These are phyloP conservation scores for Aethes cnicana DNA, from an alignment of 2,888 invertebrate species.

Conservation along the genomic window DNA sequence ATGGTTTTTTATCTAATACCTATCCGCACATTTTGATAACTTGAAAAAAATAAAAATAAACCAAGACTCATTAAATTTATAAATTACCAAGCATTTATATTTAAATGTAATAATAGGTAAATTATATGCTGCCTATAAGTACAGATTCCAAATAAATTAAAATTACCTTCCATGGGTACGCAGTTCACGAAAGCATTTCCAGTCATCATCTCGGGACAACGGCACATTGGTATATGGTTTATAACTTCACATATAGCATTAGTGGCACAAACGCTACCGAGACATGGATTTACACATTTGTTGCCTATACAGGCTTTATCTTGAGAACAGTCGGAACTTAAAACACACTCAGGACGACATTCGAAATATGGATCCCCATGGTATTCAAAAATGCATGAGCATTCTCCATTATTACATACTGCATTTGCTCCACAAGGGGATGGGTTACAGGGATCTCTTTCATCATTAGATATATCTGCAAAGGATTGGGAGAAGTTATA, in stretches of 20 bases:
- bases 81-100: too few species aligned
- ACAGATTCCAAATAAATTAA: not conserved
- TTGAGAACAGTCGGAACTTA: constrained; percentile 85
- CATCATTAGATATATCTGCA: constrained; percentile 51
- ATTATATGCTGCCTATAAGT: too few species aligned
- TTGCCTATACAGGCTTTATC: constrained; percentile 85
- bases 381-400: constrained; percentile 84
- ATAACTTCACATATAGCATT: constrained; percentile 88
- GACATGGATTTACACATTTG: constrained; percentile 88
- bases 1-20: too few species aligned
- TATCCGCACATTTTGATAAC: too few species aligned
- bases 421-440: constrained; percentile 86
- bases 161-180: constrained; percentile 65
- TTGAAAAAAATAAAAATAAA: too few species aligned
- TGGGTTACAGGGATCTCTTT: constrained; percentile 83
- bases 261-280: constrained; percentile 85
- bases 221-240: constrained; percentile 88
- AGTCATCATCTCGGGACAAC: constrained; percentile 85
- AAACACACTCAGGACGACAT: constrained; percentile 87
- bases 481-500: too few species aligned
- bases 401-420: constrained; percentile 80
- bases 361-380: constrained; percentile 86
- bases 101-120: too few species aligned
- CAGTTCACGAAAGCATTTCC: constrained; percentile 87
- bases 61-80: too few species aligned